Evolutionary conservation across 2,113 vertebrate genomes (phyloP).

Genomic region (Carollia perspicillata): DNA sequence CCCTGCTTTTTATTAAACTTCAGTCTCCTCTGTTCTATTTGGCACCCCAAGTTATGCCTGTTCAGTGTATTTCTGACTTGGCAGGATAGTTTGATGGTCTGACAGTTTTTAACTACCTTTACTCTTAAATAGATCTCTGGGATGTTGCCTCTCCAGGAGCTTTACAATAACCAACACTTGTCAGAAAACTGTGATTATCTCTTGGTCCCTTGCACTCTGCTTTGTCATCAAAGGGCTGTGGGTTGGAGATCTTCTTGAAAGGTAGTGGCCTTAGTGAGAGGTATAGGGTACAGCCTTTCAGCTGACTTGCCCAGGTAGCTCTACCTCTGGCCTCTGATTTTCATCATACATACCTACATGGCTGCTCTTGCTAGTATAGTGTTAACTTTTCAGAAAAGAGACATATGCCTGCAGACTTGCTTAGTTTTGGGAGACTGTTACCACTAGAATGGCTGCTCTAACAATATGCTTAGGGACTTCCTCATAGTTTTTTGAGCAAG

Average conservation of each 20-base stretch:
- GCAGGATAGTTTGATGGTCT: conserved; percentile 55
- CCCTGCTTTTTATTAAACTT: conserved; percentile 37
- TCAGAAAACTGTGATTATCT: conserved; percentile 23
- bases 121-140: conserved; percentile 3
- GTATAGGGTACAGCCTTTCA: background rate
- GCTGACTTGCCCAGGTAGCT: conserved; percentile 6
- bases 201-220: background rate
- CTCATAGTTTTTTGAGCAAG: conserved; percentile 1
- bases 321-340: conserved; percentile 57
- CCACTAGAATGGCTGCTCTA: conserved; percentile 7
- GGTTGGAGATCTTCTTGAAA: background rate
- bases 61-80: conserved; percentile 53
- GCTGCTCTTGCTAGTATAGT: background rate
- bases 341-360: background rate
- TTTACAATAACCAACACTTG: background rate
- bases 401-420: conserved; percentile 4
- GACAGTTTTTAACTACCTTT: conserved; percentile 22
- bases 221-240: conserved; percentile 22
- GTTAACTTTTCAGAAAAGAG: conserved; percentile 39
- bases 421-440: conserved; percentile 9
- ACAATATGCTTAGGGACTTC: background rate
- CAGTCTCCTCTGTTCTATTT: conserved; percentile 42
- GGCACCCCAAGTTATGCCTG: conserved; percentile 46
- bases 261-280: background rate
- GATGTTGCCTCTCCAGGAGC: conserved; percentile 30